phyloP scores from a whole-genome alignment of 2,797 vertebrate genomes.

The Rhodeus uyekii region DNA sequence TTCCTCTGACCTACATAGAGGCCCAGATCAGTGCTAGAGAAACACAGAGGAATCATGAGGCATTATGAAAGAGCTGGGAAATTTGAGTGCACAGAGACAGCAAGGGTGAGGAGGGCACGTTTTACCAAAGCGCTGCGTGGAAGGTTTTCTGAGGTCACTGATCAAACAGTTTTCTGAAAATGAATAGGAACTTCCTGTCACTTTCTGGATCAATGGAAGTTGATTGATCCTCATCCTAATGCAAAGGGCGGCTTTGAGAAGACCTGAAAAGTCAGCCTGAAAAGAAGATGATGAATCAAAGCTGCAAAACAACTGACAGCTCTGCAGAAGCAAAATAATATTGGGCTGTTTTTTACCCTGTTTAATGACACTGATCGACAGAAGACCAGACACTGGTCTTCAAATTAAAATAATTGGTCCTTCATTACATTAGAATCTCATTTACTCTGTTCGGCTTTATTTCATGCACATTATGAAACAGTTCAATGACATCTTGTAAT shows the following conservation, averaged over 20 bases:
- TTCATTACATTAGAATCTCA: neutral
- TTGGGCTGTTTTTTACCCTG: conserved; percentile 7
- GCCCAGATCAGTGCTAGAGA: conserved; percentile 53
- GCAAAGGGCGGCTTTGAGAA: conserved; percentile 33
- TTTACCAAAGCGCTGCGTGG: neutral
- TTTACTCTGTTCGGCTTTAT: neutral
- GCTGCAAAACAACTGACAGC: neutral
- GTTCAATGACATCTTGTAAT: neutral
- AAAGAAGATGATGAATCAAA: conserved; percentile 42
- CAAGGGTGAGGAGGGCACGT: neutral
- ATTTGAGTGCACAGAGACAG: conserved; percentile 57
- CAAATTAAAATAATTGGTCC: conserved; percentile 30
- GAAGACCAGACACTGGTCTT: neutral
- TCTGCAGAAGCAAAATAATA: conserved; percentile 11
- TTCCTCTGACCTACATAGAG: conserved; percentile 72
- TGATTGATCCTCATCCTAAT: conserved; percentile 50
- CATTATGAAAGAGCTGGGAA: conserved; percentile 69
- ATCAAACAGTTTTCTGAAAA: conserved; percentile 43
- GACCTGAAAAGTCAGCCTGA: conserved; percentile 44
- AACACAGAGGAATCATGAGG: conserved; percentile 66
- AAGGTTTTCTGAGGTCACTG: conserved; percentile 22
- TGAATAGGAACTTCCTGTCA: conserved; percentile 32
- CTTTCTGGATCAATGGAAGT: conserved; percentile 29
- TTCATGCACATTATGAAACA: neutral
- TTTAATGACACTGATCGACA: too few species aligned